Conservation (phyloP, 2,113 vertebrate genomes). For the Atrichornis clamosus region DNA sequence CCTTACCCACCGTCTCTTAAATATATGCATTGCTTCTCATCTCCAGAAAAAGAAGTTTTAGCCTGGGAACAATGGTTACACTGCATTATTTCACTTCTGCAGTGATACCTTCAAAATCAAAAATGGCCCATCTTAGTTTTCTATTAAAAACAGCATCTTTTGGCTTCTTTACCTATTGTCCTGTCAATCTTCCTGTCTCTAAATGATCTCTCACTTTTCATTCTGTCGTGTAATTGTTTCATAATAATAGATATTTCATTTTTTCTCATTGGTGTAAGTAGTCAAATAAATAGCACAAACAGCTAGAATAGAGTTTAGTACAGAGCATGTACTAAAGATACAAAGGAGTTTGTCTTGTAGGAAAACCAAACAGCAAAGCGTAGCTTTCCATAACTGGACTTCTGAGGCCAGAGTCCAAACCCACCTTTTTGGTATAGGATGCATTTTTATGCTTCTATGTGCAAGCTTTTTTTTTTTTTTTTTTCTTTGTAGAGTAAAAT, state of each 20-base stretch:
- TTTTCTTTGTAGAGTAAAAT: conserved; percentile 3
- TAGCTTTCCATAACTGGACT: neutral
- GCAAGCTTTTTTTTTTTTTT: neutral
- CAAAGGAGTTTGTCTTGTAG: neutral
- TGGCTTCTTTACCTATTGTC: neutral
- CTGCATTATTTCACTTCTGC: conserved; percentile 22
- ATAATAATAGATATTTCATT: neutral
- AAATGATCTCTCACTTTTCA: neutral
- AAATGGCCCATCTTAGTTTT: neutral
- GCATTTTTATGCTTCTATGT: neutral
- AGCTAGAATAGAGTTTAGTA: neutral
- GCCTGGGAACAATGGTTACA: neutral
- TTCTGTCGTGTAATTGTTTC: neutral
- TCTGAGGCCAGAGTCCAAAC: neutral
- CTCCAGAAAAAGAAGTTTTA: conserved; percentile 5
- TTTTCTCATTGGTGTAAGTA: neutral
- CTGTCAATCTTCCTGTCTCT: neutral
- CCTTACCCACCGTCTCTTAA: neutral
- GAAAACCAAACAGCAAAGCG: neutral
- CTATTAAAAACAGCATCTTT: neutral
- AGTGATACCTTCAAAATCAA: neutral
- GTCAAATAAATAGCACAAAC: neutral
- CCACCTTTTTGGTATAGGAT: neutral
- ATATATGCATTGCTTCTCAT: conserved; percentile 13
- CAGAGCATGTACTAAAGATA: neutral